These are phyloP conservation scores for Empidonax alnorum DNA, from an alignment of 2,113 vertebrate species.

Conservation along the genomic window DNA sequence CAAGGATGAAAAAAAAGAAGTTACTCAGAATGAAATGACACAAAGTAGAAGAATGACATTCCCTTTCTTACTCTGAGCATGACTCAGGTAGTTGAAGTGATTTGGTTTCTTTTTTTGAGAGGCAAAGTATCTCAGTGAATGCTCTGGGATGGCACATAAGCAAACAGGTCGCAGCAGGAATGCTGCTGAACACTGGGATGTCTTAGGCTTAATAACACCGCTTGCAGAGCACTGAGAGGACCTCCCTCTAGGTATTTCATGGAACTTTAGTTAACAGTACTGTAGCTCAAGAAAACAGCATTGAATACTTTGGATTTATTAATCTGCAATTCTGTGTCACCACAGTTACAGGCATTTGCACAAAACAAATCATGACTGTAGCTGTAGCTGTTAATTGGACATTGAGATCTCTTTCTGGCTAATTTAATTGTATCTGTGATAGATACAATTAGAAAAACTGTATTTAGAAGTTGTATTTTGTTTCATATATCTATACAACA, in stretches of 20 bases:
- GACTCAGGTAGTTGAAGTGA: neutral
- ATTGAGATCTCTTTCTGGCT: neutral
- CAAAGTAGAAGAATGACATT: neutral
- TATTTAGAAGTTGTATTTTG: neutral
- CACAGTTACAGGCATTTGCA: neutral
- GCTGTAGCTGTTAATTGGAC: neutral
- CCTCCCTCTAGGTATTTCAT: neutral
- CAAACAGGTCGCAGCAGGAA: neutral
- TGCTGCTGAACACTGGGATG: neutral
- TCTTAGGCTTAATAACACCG: neutral
- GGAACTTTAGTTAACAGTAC: neutral
- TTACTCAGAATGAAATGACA: neutral
- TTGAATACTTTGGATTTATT: neutral
- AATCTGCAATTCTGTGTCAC: neutral
- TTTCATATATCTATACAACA: neutral
- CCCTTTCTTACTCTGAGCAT: neutral
- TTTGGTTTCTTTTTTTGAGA: neutral
- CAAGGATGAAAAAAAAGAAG: neutral
- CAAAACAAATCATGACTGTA: neutral
- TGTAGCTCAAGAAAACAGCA: neutral
- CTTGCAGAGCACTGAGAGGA: neutral
- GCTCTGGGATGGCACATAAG: rapidly evolving
- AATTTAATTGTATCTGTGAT: neutral
- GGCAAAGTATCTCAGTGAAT: neutral
- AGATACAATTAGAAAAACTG: neutral